Conservation (phyloP, 1,140 invertebrate species). For the Elysia chlorotica region DNA sequence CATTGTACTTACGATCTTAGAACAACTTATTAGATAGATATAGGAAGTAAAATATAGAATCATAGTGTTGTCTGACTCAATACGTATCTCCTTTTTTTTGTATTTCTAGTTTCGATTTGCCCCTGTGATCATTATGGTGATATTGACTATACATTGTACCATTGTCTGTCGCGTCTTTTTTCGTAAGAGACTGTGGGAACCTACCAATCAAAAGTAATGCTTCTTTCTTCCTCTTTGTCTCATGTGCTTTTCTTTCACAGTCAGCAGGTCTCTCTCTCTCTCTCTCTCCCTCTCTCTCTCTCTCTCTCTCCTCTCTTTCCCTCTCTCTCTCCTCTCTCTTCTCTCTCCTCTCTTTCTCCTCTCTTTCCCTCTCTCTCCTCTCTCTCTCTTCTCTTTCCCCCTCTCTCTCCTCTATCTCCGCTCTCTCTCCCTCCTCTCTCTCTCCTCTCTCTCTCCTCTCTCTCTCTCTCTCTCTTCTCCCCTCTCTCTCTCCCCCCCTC, state of each 20-base stretch:
- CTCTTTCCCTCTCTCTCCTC: neutral
- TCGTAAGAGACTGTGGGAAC: too few species aligned
- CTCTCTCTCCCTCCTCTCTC: neutral
- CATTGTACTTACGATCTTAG: too few species aligned
- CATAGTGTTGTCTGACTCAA: too few species aligned
- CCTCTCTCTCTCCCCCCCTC: neutral
- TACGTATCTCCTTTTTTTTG: too few species aligned
- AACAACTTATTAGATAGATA: too few species aligned
- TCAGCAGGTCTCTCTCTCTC: neutral
- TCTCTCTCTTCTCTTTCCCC: neutral
- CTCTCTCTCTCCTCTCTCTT: neutral
- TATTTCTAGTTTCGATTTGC: neutral
- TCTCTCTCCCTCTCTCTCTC: neutral
- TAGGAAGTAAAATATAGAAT: too few species aligned
- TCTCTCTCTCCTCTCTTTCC: neutral
- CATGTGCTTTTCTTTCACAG: neutral
- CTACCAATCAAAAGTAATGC: too few species aligned
- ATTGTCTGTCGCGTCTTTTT: too few species aligned
- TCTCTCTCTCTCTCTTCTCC: neutral
- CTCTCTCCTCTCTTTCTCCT: neutral
- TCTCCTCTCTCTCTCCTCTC: neutral
- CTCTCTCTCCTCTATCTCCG: neutral
- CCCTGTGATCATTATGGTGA: neutral
- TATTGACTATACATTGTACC: too few species aligned
- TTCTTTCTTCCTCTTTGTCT: too few species aligned